Base-by-base conservation (phyloP, 2,797 vertebrate genomes). In the Simalia tracyae region DNA sequence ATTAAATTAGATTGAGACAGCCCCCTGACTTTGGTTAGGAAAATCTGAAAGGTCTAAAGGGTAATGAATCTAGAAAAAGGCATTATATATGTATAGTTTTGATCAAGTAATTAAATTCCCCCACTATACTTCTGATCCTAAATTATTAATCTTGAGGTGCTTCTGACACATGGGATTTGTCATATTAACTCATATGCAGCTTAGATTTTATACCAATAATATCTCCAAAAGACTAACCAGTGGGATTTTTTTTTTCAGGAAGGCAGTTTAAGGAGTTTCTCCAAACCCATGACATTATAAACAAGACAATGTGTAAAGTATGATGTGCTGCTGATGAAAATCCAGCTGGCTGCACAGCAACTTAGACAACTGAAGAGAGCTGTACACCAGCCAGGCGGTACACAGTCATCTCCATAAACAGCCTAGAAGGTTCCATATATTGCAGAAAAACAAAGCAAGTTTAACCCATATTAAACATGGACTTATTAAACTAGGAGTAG, bases 191-290 rank as follows among this genome's bases (percentile, higher is more conserved):
- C 28, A 84, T 60, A 4, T 22, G 12, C 0, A 68, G 5, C 88
- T 89, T 68, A 59, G 91, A 15, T 59, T 1, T 2, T 2, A 5
- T 36, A 28, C 8, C 88, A 57, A 56, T 92, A 61, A 93, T 87
- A 86, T 66, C 2, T 64, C 10, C 59, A 85, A 42, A 89, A 95
- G 89, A 57, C 63, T 14, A 5, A 87, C 3, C 26, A 90, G 9
- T 84, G 87, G 92, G n/a, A 90, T 91, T 54, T 76, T 63, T 86
- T 50, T 10, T 81, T 24, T 1, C 50, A 93, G 36, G 28, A 93
- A 60, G 87, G 84, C 90, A 93, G 61, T 94, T 94, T 17, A n/a
- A 2, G 57, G 89, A 89, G 19, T 72, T 36, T 46, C 28, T 91
- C 8, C 72, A 42, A 56, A 24, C 12, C 61, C 85, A 56, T 15